A percentile compares a stretch with the other conserved stretches of the same genome.
phyloP scores from a whole-genome alignment of 35 echinoderm and acorn worm genomes.

The Lytechinus variegatus region DNA sequence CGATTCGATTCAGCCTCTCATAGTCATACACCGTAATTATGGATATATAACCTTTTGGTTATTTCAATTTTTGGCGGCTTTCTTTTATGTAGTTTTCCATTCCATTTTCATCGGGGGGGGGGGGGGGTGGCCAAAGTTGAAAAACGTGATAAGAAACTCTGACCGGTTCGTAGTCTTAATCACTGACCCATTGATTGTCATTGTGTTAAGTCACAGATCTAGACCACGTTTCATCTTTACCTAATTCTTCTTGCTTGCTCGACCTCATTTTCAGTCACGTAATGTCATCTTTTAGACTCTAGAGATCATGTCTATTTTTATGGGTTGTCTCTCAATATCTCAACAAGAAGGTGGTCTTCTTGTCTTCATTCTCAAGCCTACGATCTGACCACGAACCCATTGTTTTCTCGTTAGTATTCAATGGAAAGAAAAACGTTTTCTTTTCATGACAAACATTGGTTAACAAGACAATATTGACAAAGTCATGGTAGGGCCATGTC shows the following conservation, averaged over 20 bases:
- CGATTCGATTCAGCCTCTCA: too few relatives aligned
- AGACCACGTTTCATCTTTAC: background rate
- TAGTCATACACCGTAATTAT: background rate
- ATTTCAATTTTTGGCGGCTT: background rate
- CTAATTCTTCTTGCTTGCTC: background rate
- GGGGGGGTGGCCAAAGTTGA: background rate
- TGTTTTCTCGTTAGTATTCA: background rate
- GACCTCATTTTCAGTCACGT: background rate
- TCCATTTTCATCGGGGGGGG: background rate
- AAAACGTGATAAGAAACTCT: background rate
- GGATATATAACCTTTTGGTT: background rate
- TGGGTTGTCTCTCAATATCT: background rate
- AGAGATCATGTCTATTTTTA: background rate
- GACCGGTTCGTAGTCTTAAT: background rate
- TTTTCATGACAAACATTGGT: conserved; percentile 4
- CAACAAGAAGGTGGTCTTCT: background rate
- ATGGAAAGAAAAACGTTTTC: background rate
- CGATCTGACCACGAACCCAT: background rate
- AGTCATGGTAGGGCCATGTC: background rate
- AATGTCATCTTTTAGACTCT: background rate
- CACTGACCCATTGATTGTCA: background rate
- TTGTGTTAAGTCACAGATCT: background rate
- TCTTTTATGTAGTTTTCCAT: background rate
- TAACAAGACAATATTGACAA: background rate
- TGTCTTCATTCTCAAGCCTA: background rate